phyloP scores from a whole-genome alignment of 2,888 invertebrate genomes.

The Apantesis nais region DNA sequence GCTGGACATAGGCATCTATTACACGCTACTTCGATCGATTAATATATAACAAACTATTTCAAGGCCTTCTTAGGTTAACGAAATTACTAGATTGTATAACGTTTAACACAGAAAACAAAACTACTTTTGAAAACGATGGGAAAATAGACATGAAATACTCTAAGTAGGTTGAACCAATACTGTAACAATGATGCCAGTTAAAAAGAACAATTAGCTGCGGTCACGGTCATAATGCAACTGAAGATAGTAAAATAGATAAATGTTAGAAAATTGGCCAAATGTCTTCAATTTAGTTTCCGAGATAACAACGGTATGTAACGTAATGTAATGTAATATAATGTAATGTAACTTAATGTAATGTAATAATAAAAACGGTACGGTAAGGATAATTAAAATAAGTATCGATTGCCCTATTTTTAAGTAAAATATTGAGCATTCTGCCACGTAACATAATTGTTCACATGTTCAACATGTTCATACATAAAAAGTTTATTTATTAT shows the following conservation, averaged over 20 bases:
- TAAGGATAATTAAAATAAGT: not conserved
- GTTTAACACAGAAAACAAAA: conserved; percentile 11
- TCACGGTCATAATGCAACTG: conserved; percentile 44
- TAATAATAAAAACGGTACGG: no score
- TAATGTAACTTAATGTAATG: no score
- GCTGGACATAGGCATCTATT: no score
- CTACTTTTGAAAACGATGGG: conserved; percentile 34
- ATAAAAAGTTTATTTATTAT: not conserved
- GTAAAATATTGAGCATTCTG: not conserved
- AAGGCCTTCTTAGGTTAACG: conserved; percentile 4
- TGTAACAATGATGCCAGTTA: conserved; percentile 43
- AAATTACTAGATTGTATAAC: conserved; percentile 9
- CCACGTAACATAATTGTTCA: not conserved
- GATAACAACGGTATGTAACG: conserved; percentile 21
- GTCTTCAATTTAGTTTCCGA: conserved; percentile 20
- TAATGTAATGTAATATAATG: no score
- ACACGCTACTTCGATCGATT: not conserved
- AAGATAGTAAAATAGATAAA: conserved; percentile 15
- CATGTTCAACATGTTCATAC: not conserved
- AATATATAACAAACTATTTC: conserved; percentile 1
- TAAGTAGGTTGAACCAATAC: conserved; percentile 55
- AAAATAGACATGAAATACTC: conserved; percentile 45
- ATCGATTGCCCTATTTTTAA: not conserved
- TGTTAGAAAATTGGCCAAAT: conserved; percentile 5
- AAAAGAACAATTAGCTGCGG: conserved; percentile 49